Evolutionary conservation across 2,113 vertebrate species (phyloP), one percentile per base, ranked within the genome.

Genomic region (Toxotes jaculatrix): DNA sequence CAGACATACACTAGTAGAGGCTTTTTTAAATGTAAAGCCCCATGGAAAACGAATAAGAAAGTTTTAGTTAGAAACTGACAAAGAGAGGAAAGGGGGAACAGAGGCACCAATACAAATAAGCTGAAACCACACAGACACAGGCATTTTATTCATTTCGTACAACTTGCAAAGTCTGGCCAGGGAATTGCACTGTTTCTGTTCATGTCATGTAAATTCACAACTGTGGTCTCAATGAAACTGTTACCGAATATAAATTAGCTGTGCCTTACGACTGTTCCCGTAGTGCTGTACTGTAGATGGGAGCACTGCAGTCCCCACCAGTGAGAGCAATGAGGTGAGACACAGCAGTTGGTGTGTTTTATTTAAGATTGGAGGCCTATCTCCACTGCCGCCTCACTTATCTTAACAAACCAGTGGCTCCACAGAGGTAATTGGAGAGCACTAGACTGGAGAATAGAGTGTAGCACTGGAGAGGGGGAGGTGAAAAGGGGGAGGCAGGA

Each of bases 331-430:
- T 88, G 91, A 89, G 91, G 84, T 88, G 91, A 85, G 76, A 88
- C 87, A 77, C 91, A 89, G 91, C 88, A 77, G 84, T 90, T 60
- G 85, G 90, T 92, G 89, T 92, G 91, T 93, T 91, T 93, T 91
- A 92, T 93, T 92, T 87, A 85, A 92, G 89, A 93, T 91, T 89
- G 89, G 91, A 87, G 83, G 79, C 82, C 92, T 93, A 92, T 94
- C 92, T 90, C 80, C 68, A 62, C 55, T 43, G 74, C 88, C 19
- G 78, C 88, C 86, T 87, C 88, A 91, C 93, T 94, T 94, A 93
- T 94, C 93, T 93, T 91, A 91, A 91, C 92, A 92, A 93, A 94
- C 93, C 89, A 90, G 86, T 89, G 84, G 83, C 82, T 91, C 85
- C 90, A 91, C 86, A 82, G 81, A 90, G 84, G 92, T 93, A 94